Conservation (phyloP, 2,888 invertebrate species). For the Anodontia alba region DNA sequence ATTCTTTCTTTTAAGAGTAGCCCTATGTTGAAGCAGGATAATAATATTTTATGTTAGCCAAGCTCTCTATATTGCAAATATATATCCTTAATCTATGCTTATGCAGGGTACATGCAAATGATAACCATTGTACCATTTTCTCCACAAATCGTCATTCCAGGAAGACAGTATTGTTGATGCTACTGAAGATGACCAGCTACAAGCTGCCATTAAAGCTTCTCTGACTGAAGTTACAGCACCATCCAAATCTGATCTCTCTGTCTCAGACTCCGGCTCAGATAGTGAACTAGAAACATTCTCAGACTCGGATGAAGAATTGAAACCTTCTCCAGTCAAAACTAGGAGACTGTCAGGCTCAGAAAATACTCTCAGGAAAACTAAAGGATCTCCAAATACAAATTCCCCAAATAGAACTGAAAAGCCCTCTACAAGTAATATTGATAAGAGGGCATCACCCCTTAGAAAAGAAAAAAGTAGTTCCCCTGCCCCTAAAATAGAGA, state of each 20-base stretch:
- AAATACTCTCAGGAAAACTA: constrained; percentile 8
- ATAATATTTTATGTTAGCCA: too few species aligned
- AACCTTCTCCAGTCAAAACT: constrained; percentile 50
- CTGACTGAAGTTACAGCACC: constrained; percentile 67
- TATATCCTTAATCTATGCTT: too few species aligned
- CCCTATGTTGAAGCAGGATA: too few species aligned
- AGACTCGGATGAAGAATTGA: constrained; percentile 79
- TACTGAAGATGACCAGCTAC: constrained; percentile 85
- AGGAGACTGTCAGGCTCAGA: constrained; percentile 42
- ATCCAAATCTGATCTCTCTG: constrained; percentile 17
- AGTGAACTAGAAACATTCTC: constrained; percentile 84
- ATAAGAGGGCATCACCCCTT: not conserved
- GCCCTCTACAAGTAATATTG: not conserved
- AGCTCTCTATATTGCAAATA: too few species aligned
- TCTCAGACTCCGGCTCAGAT: constrained; percentile 62
- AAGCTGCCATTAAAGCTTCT: constrained; percentile 86
- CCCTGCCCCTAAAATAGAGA: not conserved
- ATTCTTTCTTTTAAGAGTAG: too few species aligned
- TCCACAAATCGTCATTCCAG: too few species aligned
- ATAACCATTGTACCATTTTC: too few species aligned
- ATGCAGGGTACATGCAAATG: too few species aligned
- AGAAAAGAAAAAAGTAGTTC: not conserved
- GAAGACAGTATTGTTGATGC: constrained; percentile 84
- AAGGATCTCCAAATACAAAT: constrained; percentile 24
- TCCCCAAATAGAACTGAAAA: constrained; percentile 23